Conservation (phyloP, 2,888 invertebrate genomes). For the Erynnis tages region DNA sequence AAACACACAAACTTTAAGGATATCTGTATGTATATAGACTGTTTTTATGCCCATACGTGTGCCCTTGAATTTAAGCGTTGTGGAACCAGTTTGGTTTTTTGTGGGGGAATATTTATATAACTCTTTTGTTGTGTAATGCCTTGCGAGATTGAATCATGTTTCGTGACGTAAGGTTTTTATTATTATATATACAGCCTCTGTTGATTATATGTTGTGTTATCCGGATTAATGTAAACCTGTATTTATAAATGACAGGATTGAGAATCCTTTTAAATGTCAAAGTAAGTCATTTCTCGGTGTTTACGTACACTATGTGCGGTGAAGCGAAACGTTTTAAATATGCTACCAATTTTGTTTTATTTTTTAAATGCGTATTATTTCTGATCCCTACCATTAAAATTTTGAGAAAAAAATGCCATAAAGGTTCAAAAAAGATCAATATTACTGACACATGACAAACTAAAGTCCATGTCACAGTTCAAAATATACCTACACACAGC, state of each 20-base stretch:
- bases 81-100: conserved; percentile 33
- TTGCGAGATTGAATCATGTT: conserved; percentile 28
- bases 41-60: conserved; percentile 17
- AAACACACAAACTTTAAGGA: conserved; percentile 1
- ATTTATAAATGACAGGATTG: no score
- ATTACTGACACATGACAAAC: no score
- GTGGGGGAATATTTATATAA: conserved; percentile 34
- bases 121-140: conserved; percentile 31
- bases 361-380: no score
- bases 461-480: not conserved
- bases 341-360: no score
- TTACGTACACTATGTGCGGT: no score
- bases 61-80: conserved; percentile 32
- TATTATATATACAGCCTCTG: conserved; percentile 1
- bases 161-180: conserved; percentile 11
- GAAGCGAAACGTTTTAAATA: no score
- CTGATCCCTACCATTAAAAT: not conserved
- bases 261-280: no score
- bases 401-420: no score
- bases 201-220: conserved; percentile 1
- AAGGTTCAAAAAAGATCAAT: no score
- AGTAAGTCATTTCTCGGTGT: no score
- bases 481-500: not conserved
- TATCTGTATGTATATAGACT: conserved; percentile 2
- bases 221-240: not conserved